These are phyloP conservation scores for Drosophila sturtevanti DNA, from an alignment of 1,140 invertebrate species.

Conservation along the genomic window DNA sequence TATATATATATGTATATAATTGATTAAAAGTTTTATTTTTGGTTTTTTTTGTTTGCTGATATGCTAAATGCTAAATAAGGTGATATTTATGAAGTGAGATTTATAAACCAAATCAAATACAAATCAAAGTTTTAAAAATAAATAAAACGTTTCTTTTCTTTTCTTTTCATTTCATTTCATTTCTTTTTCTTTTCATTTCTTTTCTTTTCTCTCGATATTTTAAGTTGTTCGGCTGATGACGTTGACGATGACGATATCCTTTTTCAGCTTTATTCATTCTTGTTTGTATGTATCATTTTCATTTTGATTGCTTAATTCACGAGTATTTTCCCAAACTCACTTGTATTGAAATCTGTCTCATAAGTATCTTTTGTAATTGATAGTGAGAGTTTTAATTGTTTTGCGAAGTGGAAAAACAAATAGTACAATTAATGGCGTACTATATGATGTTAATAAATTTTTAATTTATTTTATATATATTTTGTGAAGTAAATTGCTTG, in stretches of 20 bases:
- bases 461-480: slow-evolving; percentile 36
- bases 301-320: slow-evolving; percentile 56
- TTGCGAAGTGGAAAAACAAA: slow-evolving; percentile 52
- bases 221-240: slow-evolving; percentile 38
- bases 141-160: slow-evolving; percentile 48
- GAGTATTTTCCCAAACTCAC: slow-evolving; percentile 82
- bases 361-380: slow-evolving; percentile 83
- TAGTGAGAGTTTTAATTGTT: slow-evolving; percentile 36
- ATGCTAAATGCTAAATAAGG: slow-evolving; percentile 37
- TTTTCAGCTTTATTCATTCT: slow-evolving; percentile 28
- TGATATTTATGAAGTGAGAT: slow-evolving; percentile 47
- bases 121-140: slow-evolving; percentile 75
- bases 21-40: slow-evolving; percentile 1
- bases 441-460: slow-evolving; percentile 44
- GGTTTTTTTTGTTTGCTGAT: slow-evolving; percentile 24
- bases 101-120: slow-evolving; percentile 63
- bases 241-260: slow-evolving; percentile 45
- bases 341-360: slow-evolving; percentile 83
- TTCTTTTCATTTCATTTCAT: slow-evolving; percentile 66
- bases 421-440: slow-evolving; percentile 59
- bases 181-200: slow-evolving; percentile 25
- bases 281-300: slow-evolving; percentile 24
- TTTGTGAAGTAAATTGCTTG: slow-evolving; percentile 21
- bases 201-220: slow-evolving; percentile 37
- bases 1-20: slow-evolving; percentile 21